These are phyloP conservation scores for Orgyia antiqua DNA, from an alignment of 2,888 invertebrate genomes.

Conservation along the genomic window DNA sequence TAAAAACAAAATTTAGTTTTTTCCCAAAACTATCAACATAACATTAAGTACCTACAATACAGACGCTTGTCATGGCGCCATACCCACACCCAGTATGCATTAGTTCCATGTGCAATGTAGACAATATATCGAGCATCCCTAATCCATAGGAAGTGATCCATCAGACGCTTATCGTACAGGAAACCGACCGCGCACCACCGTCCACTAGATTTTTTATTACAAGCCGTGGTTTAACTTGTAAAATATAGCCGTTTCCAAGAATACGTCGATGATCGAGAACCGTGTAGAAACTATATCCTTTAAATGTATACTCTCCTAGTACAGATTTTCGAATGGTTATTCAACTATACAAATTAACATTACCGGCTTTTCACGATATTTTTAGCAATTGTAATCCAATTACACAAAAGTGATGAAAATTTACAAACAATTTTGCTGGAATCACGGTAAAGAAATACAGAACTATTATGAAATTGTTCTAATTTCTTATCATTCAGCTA, in stretches of 20 bases:
- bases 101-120: slow-evolving; percentile 20
- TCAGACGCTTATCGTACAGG: slow-evolving; percentile 67
- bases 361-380: too few relatives aligned
- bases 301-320: slow-evolving; percentile 13
- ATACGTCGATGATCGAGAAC: slow-evolving; percentile 12
- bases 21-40: too few relatives aligned
- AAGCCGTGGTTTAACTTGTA: slow-evolving; percentile 23
- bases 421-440: too few relatives aligned
- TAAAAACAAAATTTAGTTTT: too few relatives aligned
- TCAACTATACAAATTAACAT: too few relatives aligned
- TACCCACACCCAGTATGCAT: slow-evolving; percentile 9
- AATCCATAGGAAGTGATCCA: slow-evolving; percentile 66
- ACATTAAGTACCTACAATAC: background rate
- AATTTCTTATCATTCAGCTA: too few relatives aligned
- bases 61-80: slow-evolving; percentile 1
- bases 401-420: too few relatives aligned
- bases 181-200: slow-evolving; percentile 37
- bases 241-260: slow-evolving; percentile 25
- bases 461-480: too few relatives aligned
- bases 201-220: slow-evolving; percentile 30
- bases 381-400: too few relatives aligned
- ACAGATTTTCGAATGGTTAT: background rate
- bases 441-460: too few relatives aligned
- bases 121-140: slow-evolving; percentile 30
- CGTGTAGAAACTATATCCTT: slow-evolving; percentile 9